Conservation (phyloP, 2,888 invertebrate genomes). For the Zaprionus bogoriensis region DNA sequence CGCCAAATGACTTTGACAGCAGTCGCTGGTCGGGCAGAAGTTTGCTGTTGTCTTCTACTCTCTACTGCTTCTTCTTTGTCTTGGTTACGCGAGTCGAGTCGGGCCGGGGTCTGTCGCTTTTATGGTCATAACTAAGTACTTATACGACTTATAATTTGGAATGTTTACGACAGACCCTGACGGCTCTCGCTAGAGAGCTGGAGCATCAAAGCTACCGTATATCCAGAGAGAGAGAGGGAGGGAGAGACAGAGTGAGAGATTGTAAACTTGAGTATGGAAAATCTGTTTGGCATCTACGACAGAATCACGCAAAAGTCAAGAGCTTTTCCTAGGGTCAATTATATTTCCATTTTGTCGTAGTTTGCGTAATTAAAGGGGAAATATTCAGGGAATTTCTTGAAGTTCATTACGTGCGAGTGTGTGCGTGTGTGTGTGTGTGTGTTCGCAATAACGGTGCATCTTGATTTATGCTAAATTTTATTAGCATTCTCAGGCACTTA, state of each 20-base stretch:
- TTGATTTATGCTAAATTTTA: conserved; percentile 42
- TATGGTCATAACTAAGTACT: conserved; percentile 76
- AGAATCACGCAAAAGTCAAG: not conserved
- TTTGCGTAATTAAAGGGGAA: not conserved
- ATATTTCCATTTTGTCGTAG: not conserved
- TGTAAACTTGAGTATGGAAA: not conserved
- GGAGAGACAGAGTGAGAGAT: too few species aligned
- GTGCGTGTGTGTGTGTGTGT: too few species aligned
- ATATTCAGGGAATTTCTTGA: not conserved
- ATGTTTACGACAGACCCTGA: conserved; percentile 60
- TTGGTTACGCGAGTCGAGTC: too few species aligned
- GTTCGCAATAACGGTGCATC: not conserved
- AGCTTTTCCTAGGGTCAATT: not conserved
- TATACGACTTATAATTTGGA: conserved; percentile 72
- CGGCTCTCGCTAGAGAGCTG: not conserved
- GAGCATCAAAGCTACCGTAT: too few species aligned
- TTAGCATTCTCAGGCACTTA: conserved; percentile 37
- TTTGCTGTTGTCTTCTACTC: conserved; percentile 23
- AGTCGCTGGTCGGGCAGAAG: conserved; percentile 50
- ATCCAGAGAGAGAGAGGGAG: too few species aligned
- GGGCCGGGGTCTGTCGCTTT: conserved; percentile 25
- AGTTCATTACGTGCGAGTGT: too few species aligned
- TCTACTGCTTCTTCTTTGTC: too few species aligned
- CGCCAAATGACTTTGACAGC: conserved; percentile 76
- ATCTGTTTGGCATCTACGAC: not conserved